Evolutionary conservation across 2,797 vertebrate species (phyloP), one percentile per base, ranked within the genome.

Genomic region (Xenentodon cancila): DNA sequence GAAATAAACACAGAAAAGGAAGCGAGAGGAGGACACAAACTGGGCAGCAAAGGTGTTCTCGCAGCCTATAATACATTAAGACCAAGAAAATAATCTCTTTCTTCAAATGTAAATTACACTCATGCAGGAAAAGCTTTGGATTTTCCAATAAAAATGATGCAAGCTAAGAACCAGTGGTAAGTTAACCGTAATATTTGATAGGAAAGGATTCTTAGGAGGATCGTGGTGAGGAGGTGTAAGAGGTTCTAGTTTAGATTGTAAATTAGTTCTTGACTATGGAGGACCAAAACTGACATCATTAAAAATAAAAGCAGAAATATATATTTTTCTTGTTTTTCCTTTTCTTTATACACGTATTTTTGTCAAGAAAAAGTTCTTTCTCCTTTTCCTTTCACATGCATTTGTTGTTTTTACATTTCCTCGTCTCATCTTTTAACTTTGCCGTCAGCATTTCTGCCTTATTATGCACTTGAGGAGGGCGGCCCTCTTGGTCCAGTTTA

Each of bases 131-230:
- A 46, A 18, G n/a, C 25, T 61, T 22, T 6, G 13, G 9, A 45
- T 43, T 69, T 40, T 58, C 5, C 46, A 53, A 45, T 56, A 30
- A 61, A 71, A 64, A 42, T n/a, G 48, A 54, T 52, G 34, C 59
- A 62, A 16, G 51, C 16, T 42, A 49, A 71, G 19, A 55, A 57
- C 32, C 37, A 55, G 62, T 62, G 73, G 45, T 53, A 62, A 15
- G 19, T 53, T 44, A 48, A 47, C 9, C 42, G 71, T 51, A 75
- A 77, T 80, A 75, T 80, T 73, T 64, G 44, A 81, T 65, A 47
- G 20, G 53, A 17, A 22, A 43, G 11, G 55, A 64, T 32, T 55
- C 59, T 75, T 47, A 16, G 9, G 53, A 65, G 55, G 48, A 25
- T 7, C 53, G 68, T 4, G 50, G 27, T 40, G 20, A 19, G 17